Percentiles rank a stretch among this genome's conserved stretches.
phyloP scores from a whole-genome alignment of 2,797 vertebrate species.

The Bradypus variegatus region DNA sequence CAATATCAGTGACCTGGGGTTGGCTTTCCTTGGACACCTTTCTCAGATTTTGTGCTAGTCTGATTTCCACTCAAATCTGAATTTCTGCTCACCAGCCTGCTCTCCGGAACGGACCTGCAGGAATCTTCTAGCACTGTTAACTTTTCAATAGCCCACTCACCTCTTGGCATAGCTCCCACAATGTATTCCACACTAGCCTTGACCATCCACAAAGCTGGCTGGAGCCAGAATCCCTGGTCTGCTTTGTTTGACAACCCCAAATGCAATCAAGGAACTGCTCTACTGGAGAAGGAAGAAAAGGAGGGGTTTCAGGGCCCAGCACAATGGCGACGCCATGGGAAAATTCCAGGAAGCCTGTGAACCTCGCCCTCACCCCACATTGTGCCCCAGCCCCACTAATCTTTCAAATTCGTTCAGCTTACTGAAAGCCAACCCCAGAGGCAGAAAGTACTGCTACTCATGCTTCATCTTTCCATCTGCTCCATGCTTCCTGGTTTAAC shows the following conservation, averaged over 20 bases:
- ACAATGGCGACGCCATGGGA: neutral
- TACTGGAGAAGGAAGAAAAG: neutral
- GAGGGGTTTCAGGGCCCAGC: neutral
- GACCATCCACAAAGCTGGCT: neutral
- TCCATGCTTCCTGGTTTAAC: neutral
- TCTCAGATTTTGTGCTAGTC: slow-evolving; percentile 19
- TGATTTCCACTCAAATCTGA: slow-evolving; percentile 14
- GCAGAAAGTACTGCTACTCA: neutral
- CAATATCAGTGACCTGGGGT: neutral
- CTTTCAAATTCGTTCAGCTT: slow-evolving; percentile 34
- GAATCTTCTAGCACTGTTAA: neutral
- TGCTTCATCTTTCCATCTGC: neutral
- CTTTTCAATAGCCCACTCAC: slow-evolving; percentile 8
- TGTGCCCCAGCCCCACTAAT: neutral
- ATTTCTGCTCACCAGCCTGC: neutral
- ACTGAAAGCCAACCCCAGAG: slow-evolving; percentile 7
- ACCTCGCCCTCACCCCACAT: neutral
- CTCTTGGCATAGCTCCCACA: neutral
- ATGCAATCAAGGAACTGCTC: neutral
- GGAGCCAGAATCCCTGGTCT: neutral
- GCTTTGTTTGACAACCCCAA: slow-evolving; percentile 18
- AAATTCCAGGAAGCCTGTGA: slow-evolving; percentile 42
- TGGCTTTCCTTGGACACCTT: neutral
- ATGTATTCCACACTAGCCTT: neutral
- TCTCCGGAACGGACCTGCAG: neutral